phyloP scores from a whole-genome alignment of 92 coral and sea anemone genomes.

The Diadumene lineata region DNA sequence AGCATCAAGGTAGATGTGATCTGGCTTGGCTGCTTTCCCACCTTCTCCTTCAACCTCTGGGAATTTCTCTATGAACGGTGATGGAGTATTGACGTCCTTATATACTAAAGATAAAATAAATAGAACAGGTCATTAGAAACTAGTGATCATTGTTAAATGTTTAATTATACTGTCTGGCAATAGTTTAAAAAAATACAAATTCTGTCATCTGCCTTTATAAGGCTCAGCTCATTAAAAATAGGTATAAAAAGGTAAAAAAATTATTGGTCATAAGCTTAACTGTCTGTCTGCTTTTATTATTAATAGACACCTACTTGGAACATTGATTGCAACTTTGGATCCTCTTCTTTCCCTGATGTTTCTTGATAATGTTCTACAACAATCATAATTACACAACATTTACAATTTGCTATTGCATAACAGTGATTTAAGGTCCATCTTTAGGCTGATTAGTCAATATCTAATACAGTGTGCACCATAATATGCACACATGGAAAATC shows the following conservation, averaged over 20 bases:
- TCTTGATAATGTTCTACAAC: constrained; percentile 79
- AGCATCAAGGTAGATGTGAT: constrained; percentile 94
- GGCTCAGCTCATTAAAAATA: too few species aligned
- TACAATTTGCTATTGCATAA: constrained; percentile 4
- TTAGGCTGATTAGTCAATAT: too few species aligned
- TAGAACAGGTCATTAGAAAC: too few species aligned
- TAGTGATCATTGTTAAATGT: too few species aligned
- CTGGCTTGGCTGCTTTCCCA: constrained; percentile 81
- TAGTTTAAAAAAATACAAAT: too few species aligned
- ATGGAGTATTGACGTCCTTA: constrained; percentile 88
- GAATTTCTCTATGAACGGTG: constrained; percentile 89
- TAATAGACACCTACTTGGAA: constrained; percentile 72
- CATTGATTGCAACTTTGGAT: constrained; percentile 89
- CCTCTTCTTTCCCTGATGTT: constrained; percentile 92
- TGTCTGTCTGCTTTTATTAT: too few species aligned
- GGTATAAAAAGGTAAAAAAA: too few species aligned
- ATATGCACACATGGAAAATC: too few species aligned
- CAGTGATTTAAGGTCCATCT: neutral
- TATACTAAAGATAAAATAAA: constrained; percentile 50
- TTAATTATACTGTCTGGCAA: too few species aligned
- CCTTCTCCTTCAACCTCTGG: constrained; percentile 91
- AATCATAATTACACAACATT: neutral
- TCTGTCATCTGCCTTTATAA: too few species aligned
- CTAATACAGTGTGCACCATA: too few species aligned
- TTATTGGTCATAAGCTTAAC: too few species aligned